Base-by-base conservation (phyloP, 2,113 vertebrate genomes). In the Entelurus aequoreus region DNA sequence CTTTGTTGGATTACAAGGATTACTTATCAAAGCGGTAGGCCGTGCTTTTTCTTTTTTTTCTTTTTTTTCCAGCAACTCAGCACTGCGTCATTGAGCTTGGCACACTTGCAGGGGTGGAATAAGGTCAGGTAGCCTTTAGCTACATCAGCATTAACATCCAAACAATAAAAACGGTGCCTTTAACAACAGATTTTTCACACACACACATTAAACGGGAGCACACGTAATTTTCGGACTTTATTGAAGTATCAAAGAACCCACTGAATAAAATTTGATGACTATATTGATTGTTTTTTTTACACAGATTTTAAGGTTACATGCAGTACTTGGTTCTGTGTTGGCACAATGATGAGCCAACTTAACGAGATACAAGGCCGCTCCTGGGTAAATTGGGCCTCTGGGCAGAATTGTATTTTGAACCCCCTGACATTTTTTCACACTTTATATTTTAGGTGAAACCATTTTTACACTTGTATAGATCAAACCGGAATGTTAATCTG, bases 61-160 rank as follows among this genome's bases (percentile, higher is more conserved):
- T 57, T 40, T 44, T 21, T 57, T 57, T 46, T 44, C 44, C 55
- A 44, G 55, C 55, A 21, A 57, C 10, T 57, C 55, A 57, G 40
- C 55, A 57, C n/a, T 44, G 55, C 3, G 16, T 57, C 55, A 57
- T 57, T 57, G 55, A 57, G 46, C 16, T 57, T 57, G 55, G 55
- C 40, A 21, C 55, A 42, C 55, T 11, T 46, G 10, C 1, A 13
- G 40, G 55, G 55, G 13, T 40, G 12, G 38, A 57, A 44, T 57
- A 40, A 19, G 54, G 54, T 15, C 12, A n/a, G 54, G n/a, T 44
- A 57, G 54, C 54, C 38, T 57, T 57, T 21, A 44, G 55, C 38
- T 57, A 57, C 55, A 57, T 57, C 55, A 44, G 38, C 55, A 42
- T 57, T 12, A 21, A 57, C 55, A 44, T 57, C 38, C 13, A 21